Percentiles rank a stretch among this genome's conserved stretches.
Evolutionary conservation across 2,888 invertebrate genomes (phyloP).

Genomic region (Diarsia mendica): DNA sequence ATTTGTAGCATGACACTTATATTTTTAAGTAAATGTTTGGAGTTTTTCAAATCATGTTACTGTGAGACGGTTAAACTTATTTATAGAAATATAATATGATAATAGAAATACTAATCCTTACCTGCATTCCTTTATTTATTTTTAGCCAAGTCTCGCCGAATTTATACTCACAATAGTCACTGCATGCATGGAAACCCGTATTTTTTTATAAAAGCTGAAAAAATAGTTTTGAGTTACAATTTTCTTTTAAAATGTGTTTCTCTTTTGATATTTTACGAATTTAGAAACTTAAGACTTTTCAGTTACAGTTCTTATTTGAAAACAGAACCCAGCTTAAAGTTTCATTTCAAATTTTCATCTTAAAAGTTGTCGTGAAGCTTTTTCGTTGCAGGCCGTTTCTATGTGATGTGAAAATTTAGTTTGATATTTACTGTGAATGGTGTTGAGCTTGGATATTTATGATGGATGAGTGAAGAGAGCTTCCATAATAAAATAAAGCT

Average conservation of each 20-base stretch:
- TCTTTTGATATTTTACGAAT: not conserved
- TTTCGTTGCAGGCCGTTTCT: conserved; percentile 5
- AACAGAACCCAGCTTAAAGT: conserved; percentile 28
- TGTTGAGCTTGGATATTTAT: not conserved
- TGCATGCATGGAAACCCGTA: not conserved
- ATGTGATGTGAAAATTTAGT: conserved; percentile 5
- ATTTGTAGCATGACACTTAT: not conserved
- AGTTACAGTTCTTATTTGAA: conserved; percentile 27
- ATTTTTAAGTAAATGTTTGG: not conserved
- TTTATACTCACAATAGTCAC: conserved; percentile 1
- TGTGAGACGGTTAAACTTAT: not conserved
- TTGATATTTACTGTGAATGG: not conserved
- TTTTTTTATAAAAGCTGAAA: not conserved
- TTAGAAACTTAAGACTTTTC: conserved; percentile 18
- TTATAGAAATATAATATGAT: not conserved
- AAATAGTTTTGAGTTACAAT: not conserved
- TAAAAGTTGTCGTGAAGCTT: conserved; percentile 1
- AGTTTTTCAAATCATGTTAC: not conserved
- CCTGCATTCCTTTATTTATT: too few relatives aligned
- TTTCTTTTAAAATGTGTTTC: not conserved
- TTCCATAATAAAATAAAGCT: not conserved
- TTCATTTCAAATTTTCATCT: conserved; percentile 20
- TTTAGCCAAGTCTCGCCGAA: not conserved
- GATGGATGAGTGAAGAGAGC: not conserved
- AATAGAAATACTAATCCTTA: not conserved